Base-by-base conservation (phyloP, 2,797 vertebrate genomes). In the Graptemys geographica region DNA sequence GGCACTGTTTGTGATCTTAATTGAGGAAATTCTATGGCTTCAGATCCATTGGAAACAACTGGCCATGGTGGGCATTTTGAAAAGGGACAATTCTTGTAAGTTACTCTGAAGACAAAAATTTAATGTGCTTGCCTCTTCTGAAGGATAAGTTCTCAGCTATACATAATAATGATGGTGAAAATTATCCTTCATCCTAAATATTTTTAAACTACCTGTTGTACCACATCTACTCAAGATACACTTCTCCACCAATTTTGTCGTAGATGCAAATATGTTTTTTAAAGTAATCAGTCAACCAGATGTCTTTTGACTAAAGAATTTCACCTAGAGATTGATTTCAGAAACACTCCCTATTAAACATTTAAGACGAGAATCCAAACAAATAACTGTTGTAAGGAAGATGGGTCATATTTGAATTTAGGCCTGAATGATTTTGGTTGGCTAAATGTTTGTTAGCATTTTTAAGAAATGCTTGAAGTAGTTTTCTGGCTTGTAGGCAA, bases 251-350 rank as follows among this genome's bases (percentile, higher is more conserved):
- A 47, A 65, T 47, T 44, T 27, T 81, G 74, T 83, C 76, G 81
- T 1, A 27, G 3, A 21, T 0, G 81, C 3, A 25, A 55, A 55
- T 55, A 25, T 2, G 4, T 55, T 25, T 51, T 55, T 55, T 25
- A 10, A 55, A 55, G 9, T 55, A 55, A 55, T 55, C 9, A 55
- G 23, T 25, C 55, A 55, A 25, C 55, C 55, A 55, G 10, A 55
- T 55, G 23, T 25, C 55, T 55, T 55, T 55, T 25, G 23, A 25
- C 55, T 55, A 55, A 55, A 55, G 55, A 55, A 25, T 55, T 55
- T 55, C 55, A 55, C 55, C 23, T 55, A 23, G 9, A 55, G 21
- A 25, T 55, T 55, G 8, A 55, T 55, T 55, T 25, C 55, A 55
- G 55, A 55, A 55, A 25, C 55, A 25, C 23, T 55, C 55, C 9